phyloP scores from a whole-genome alignment of 1,140 invertebrate species.

The Carcinoscorpius rotundicauda region DNA sequence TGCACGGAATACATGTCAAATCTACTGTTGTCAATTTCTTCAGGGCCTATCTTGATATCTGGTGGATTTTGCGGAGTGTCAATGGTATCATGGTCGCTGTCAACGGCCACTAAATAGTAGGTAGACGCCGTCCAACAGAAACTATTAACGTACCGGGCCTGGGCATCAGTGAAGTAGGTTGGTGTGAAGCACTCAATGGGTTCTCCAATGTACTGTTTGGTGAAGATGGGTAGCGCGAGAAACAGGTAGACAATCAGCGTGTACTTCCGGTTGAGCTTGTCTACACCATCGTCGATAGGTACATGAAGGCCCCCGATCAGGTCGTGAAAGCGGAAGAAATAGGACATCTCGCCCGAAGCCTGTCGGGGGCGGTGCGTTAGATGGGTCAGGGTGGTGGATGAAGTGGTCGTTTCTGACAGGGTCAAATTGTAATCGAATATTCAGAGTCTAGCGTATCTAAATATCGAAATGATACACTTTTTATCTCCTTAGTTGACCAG shows the following conservation, averaged over 20 bases:
- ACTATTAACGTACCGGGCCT: slow-evolving; percentile 34
- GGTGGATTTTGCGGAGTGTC: slow-evolving; percentile 21
- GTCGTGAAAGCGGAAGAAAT: slow-evolving; percentile 32
- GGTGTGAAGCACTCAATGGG: slow-evolving; percentile 40
- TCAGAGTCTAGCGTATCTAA: too few species aligned
- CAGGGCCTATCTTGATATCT: slow-evolving; percentile 14
- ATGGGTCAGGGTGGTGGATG: too few species aligned
- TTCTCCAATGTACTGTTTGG: slow-evolving; percentile 43
- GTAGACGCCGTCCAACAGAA: slow-evolving; percentile 36
- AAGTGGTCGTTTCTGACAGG: too few species aligned
- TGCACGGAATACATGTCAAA: slow-evolving; percentile 22
- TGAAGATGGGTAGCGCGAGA: slow-evolving; percentile 41
- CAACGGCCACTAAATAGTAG: slow-evolving; percentile 30
- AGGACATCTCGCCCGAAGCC: slow-evolving; percentile 16
- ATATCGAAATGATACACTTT: too few species aligned
- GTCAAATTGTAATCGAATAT: too few species aligned
- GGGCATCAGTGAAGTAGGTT: slow-evolving; percentile 35
- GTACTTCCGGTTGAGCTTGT: slow-evolving; percentile 43
- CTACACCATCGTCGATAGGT: slow-evolving; percentile 43
- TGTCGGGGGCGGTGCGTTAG: too few species aligned
- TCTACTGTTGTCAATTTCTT: slow-evolving; percentile 27
- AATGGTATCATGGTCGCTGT: slow-evolving; percentile 18
- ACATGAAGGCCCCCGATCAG: slow-evolving; percentile 34
- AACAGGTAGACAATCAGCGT: slow-evolving; percentile 42
- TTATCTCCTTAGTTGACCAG: too few species aligned